Evolutionary conservation across 2,113 vertebrate genomes (phyloP).

Genomic region (Myotis lucifugus): DNA sequence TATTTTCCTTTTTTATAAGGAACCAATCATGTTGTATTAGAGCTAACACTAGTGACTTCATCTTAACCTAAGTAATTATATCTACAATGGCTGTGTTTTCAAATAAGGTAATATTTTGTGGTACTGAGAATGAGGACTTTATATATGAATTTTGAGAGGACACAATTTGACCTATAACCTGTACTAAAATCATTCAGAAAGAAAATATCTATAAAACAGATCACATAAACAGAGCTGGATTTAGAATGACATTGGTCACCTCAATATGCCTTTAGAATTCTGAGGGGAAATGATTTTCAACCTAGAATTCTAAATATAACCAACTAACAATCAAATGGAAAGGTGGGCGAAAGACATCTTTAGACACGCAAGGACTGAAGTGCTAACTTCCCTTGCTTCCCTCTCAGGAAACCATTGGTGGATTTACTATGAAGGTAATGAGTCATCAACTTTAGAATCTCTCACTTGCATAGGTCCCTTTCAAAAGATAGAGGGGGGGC

Average conservation of each 20-base stretch:
- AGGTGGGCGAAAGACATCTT: background rate
- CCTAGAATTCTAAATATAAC: background rate
- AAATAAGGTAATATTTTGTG: background rate
- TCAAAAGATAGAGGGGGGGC: background rate
- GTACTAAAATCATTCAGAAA: background rate
- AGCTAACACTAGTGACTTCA: background rate
- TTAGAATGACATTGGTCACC: background rate
- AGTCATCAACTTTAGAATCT: background rate
- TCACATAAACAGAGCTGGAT: background rate
- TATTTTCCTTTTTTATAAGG: background rate
- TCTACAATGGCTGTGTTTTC: background rate
- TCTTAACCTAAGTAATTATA: background rate
- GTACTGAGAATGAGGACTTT: background rate
- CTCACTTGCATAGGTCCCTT: background rate
- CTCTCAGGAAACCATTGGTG: background rate
- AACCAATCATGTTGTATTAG: background rate
- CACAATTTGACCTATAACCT: background rate
- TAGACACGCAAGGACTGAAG: background rate
- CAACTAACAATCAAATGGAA: background rate
- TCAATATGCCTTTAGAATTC: background rate
- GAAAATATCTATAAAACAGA: background rate
- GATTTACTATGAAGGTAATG: background rate
- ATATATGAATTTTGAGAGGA: background rate
- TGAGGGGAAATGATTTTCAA: constrained; percentile 8
- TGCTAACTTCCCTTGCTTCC: background rate